Evolutionary conservation across 2,113 vertebrate genomes (phyloP).

Genomic region (Embiotoca jacksoni): DNA sequence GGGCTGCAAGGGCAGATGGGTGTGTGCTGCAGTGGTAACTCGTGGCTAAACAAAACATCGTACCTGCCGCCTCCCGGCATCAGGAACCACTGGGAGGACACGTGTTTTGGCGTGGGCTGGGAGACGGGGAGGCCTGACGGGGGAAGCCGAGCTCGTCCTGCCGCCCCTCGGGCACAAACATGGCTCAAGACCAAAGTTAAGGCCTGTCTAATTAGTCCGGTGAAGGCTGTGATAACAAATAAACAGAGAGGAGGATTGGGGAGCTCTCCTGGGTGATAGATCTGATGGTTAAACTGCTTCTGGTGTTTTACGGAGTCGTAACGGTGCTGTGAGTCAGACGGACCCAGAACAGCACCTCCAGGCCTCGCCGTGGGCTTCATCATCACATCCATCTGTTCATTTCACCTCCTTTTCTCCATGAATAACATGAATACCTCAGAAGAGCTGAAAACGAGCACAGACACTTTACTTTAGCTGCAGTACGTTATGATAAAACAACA

Average conservation of each 20-base stretch:
- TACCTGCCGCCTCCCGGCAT: constrained; percentile 65
- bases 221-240: constrained; percentile 76
- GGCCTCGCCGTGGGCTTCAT: constrained; percentile 45
- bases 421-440: not conserved
- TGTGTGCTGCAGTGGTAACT: constrained; percentile 56
- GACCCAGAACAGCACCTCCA: constrained; percentile 28
- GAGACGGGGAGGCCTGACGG: constrained; percentile 49
- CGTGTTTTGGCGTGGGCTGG: constrained; percentile 65
- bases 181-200: constrained; percentile 65
- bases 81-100: constrained; percentile 48
- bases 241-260: constrained; percentile 71
- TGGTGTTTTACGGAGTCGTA: constrained; percentile 39
- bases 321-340: constrained; percentile 37
- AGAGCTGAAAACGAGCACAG: not conserved
- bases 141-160: constrained; percentile 45
- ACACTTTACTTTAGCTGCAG: not conserved
- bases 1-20: constrained; percentile 47
- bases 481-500: not conserved
- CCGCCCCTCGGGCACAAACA: constrained; percentile 40
- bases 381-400: constrained; percentile 62
- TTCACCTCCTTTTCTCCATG: not conserved
- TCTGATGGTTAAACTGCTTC: constrained; percentile 53
- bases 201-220: constrained; percentile 78
- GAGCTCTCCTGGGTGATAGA: constrained; percentile 66
- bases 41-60: constrained; percentile 71